A percentile compares a stretch with the other conserved stretches of the same genome.
phyloP scores from a whole-genome alignment of 2,888 invertebrate species.

The Hirtodrosophila cameraria region DNA sequence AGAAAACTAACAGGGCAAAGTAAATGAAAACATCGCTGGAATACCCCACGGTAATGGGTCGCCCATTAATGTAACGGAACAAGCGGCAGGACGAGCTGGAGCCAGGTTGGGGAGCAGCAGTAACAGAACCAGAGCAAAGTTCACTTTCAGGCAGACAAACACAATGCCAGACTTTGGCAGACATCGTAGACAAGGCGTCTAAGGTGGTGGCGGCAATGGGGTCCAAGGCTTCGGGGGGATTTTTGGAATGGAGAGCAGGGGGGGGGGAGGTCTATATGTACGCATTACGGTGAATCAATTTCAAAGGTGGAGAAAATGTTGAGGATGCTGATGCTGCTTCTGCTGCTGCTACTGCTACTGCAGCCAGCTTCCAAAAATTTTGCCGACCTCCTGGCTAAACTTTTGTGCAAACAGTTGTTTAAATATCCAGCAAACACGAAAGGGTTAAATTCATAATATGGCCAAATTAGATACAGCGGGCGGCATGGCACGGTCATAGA shows the following conservation, averaged over 20 bases:
- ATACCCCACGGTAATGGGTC: conserved; percentile 76
- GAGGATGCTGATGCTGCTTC: conserved; percentile 53
- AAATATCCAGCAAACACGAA: conserved; percentile 79
- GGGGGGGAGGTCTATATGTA: conserved; percentile 20
- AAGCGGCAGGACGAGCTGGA: conserved; percentile 13
- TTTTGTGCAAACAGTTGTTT: conserved; percentile 80
- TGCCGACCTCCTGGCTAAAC: conserved; percentile 74
- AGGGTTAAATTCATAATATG: conserved; percentile 81
- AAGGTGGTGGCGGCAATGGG: conserved; percentile 17
- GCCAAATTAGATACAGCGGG: conserved; percentile 73
- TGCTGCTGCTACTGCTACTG: no score
- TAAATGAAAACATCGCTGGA: conserved; percentile 63
- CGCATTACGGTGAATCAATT: conserved; percentile 74
- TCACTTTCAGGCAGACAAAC: conserved; percentile 63
- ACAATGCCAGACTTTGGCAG: conserved; percentile 45
- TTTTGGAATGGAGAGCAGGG: not conserved
- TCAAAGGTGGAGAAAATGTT: conserved; percentile 63
- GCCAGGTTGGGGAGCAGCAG: not conserved
- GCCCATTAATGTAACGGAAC: conserved; percentile 58
- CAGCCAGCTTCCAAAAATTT: no score
- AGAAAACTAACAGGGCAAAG: conserved; percentile 43
- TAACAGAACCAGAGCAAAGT: conserved; percentile 53
- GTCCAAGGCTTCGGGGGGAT: not conserved
- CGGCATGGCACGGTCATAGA: conserved; percentile 58
- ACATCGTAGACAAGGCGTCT: conserved; percentile 40